These are phyloP conservation scores for Drosophila kanekoi DNA, from an alignment of 2,888 invertebrate genomes.

Conservation along the genomic window DNA sequence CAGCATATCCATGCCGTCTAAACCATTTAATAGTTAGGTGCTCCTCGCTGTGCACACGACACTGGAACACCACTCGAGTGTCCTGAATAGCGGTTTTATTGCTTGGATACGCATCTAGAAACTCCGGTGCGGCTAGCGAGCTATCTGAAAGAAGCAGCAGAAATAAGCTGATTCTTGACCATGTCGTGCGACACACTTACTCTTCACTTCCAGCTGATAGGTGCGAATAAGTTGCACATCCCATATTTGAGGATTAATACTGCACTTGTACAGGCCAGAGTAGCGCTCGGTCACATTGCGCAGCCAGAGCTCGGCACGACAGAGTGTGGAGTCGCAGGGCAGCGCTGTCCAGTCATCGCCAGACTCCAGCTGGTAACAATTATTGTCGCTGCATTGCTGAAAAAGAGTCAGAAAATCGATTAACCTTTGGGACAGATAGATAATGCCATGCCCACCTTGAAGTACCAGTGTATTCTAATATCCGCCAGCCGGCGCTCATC, in stretches of 20 bases:
- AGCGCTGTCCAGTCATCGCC: slow-evolving; percentile 79
- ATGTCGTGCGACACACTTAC: slow-evolving; percentile 53
- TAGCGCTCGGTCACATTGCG: slow-evolving; percentile 83
- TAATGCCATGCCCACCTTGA: slow-evolving; percentile 72
- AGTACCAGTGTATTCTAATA: slow-evolving; percentile 82
- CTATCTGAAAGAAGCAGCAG: slow-evolving; percentile 59
- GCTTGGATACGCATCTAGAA: slow-evolving; percentile 79
- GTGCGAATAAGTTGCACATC: slow-evolving; percentile 83
- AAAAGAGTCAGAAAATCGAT: background rate
- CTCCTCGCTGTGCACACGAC: slow-evolving; percentile 83
- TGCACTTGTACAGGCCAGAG: slow-evolving; percentile 84
- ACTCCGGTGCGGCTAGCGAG: slow-evolving; percentile 79
- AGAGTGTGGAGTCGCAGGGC: slow-evolving; percentile 79
- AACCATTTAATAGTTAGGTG: slow-evolving; percentile 84
- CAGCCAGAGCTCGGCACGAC: slow-evolving; percentile 77
- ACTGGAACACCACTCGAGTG: slow-evolving; percentile 82
- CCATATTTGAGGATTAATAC: slow-evolving; percentile 78
- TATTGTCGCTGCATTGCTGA: slow-evolving; percentile 82
- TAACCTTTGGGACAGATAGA: background rate
- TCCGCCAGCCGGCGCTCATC: slow-evolving; percentile 65
- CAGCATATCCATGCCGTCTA: slow-evolving; percentile 58
- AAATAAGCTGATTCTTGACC: background rate
- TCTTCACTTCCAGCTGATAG: slow-evolving; percentile 83
- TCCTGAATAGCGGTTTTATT: slow-evolving; percentile 76
- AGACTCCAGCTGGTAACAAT: slow-evolving; percentile 71